Percentiles rank a stretch among this genome's conserved stretches.
Conservation (phyloP, 1,140 invertebrate species). For the Bombus huntii region DNA sequence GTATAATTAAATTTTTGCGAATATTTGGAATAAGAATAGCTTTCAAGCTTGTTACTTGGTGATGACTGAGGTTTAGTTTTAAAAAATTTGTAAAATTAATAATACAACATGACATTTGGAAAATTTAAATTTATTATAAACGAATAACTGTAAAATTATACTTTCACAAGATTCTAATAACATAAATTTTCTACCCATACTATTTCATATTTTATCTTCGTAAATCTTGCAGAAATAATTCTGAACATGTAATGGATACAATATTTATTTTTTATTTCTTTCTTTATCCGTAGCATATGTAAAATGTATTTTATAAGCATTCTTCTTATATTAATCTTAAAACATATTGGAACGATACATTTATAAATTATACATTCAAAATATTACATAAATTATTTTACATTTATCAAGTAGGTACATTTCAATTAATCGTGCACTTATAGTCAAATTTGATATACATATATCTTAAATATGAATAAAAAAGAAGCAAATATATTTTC, state of each 20-base stretch:
- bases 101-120: not conserved
- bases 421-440: slow-evolving; percentile 2
- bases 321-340: not conserved
- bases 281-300: slow-evolving; percentile 3
- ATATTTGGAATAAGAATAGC: too few relatives aligned
- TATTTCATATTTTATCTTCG: not conserved
- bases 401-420: not conserved
- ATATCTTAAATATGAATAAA: not conserved
- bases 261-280: not conserved
- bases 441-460: not conserved
- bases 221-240: not conserved
- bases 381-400: slow-evolving; percentile 5
- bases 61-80: not conserved
- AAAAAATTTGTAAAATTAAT: not conserved
- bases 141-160: not conserved
- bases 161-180: not conserved
- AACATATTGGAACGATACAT: not conserved
- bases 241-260: not conserved
- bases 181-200: not conserved
- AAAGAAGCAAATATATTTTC: not conserved
- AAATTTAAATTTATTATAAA: not conserved
- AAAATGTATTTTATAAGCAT: not conserved
- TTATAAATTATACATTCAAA: not conserved
- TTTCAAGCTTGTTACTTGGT: not conserved
- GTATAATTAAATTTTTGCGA: not conserved